Conservation (phyloP, 2,113 vertebrate species). For the Carassius auratus region DNA sequence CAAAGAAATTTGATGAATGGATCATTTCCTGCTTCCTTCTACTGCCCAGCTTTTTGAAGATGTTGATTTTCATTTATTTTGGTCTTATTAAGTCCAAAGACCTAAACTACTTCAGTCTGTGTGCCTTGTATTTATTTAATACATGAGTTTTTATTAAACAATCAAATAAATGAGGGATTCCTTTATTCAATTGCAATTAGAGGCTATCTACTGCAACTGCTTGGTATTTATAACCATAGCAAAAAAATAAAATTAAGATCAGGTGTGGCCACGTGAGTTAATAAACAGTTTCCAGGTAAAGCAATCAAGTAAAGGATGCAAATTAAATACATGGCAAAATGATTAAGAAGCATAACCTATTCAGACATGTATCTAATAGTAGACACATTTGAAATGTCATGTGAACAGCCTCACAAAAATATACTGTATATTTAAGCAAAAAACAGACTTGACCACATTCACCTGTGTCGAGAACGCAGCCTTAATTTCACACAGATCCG, state of each 20-base stretch:
- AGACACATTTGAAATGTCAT: background rate
- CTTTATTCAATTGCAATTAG: background rate
- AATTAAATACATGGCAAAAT: background rate
- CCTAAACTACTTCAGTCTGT: too few relatives aligned
- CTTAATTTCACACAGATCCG: background rate
- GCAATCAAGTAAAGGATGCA: background rate
- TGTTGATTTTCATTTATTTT: too few relatives aligned
- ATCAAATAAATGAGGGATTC: background rate
- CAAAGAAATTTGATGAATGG: too few relatives aligned
- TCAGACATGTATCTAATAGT: background rate
- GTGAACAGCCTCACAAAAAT: background rate
- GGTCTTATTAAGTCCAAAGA: too few relatives aligned
- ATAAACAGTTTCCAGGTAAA: background rate
- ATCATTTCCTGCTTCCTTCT: too few relatives aligned
- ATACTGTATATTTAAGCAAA: background rate
- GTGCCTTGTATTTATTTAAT: too few relatives aligned
- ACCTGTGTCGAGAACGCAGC: background rate
- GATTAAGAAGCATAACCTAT: background rate
- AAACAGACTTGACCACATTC: background rate
- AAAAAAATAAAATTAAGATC: background rate
- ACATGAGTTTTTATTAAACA: background rate
- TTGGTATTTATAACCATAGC: background rate
- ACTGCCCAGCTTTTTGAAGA: too few relatives aligned
- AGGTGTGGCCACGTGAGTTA: background rate
- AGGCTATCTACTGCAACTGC: background rate